These are phyloP conservation scores for Poeciliopsis turrubarensis DNA, from an alignment of 2,113 vertebrate genomes.

Conservation along the genomic window DNA sequence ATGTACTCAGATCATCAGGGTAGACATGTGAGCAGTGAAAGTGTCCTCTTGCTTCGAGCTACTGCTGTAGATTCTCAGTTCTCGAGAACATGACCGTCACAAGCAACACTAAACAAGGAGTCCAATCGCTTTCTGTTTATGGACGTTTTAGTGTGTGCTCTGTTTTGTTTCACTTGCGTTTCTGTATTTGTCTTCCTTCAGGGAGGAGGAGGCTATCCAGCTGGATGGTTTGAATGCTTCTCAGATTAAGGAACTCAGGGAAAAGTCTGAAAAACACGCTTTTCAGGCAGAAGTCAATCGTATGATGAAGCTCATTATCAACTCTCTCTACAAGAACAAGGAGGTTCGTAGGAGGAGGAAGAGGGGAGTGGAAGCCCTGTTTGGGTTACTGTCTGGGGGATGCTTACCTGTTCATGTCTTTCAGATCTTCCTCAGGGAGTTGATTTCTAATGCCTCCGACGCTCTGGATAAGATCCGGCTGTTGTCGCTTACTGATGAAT, in stretches of 20 bases:
- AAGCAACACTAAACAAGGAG: neutral
- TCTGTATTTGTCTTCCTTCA: conserved; percentile 55
- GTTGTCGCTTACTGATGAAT: conserved; percentile 90
- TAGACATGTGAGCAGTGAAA: neutral
- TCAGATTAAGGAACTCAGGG: conserved; percentile 96
- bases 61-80: neutral
- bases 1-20: conserved; percentile 20
- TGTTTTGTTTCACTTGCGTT: conserved; percentile 15
- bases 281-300: conserved; percentile 99
- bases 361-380: fast-evolving
- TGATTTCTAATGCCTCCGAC: conserved; percentile 95
- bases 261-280: conserved; percentile 95
- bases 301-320: conserved; percentile 99
- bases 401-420: conserved; percentile 14
- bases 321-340: conserved; percentile 98
- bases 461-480: conserved; percentile 93
- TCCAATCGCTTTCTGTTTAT: neutral
- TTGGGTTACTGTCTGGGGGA: neutral
- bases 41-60: neutral
- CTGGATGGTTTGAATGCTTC: conserved; percentile 95
- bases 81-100: neutral
- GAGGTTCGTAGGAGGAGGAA: conserved; percentile 82
- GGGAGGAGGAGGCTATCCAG: conserved; percentile 97
- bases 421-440: conserved; percentile 93
- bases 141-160: neutral